Conservation (phyloP, 2,888 invertebrate genomes). For the Dugesia japonica region DNA sequence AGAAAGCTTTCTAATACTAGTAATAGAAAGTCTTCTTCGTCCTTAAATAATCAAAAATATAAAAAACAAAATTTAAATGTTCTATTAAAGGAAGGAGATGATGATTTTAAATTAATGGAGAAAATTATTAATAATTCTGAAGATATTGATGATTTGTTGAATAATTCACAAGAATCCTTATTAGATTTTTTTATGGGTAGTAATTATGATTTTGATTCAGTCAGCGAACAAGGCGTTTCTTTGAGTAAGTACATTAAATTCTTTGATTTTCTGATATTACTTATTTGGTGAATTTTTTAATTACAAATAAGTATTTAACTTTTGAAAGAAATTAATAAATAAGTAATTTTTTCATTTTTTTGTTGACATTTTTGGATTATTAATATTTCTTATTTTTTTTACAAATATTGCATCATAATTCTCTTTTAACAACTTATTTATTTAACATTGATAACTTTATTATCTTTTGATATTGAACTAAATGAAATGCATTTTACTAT, state of each 20-base stretch:
- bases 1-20: background rate
- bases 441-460: too few species aligned
- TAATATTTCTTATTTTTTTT: too few species aligned
- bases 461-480: too few species aligned
- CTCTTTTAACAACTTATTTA: too few species aligned
- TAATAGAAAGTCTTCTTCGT: background rate
- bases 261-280: too few species aligned
- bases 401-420: too few species aligned
- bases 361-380: too few species aligned
- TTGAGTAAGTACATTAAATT: background rate
- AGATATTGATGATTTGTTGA: slow-evolving; percentile 2
- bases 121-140: slow-evolving; percentile 10
- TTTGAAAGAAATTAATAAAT: too few species aligned
- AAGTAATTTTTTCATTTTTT: too few species aligned
- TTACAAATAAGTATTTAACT: too few species aligned
- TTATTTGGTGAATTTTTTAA: too few species aligned
- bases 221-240: background rate
- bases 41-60: background rate
- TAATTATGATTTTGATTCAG: background rate
- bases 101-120: slow-evolving; percentile 4
- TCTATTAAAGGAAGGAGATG: background rate
- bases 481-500: too few species aligned
- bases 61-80: background rate
- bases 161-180: background rate
- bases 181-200: background rate